These are phyloP conservation scores for Cydia fagiglandana DNA, from an alignment of 1,140 invertebrate genomes.

Conservation along the genomic window DNA sequence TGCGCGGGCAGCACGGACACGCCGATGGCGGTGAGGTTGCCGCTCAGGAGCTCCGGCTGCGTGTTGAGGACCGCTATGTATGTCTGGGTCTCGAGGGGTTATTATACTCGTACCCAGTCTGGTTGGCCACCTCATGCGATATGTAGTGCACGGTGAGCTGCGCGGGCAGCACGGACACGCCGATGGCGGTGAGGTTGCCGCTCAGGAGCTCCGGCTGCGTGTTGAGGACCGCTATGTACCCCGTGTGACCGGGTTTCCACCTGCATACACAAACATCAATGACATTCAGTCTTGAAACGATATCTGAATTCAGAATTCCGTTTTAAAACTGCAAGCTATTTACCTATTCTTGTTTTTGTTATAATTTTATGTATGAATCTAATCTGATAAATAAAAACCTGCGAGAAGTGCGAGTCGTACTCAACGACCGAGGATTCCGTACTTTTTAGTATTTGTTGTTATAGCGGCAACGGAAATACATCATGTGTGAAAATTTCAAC, in stretches of 20 bases:
- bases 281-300: too few relatives aligned
- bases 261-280: conserved; percentile 36
- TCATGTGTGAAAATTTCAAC: too few relatives aligned
- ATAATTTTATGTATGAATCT: too few relatives aligned
- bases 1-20: conserved; percentile 40
- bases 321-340: too few relatives aligned
- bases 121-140: conserved; percentile 36
- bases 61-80: conserved; percentile 53
- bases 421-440: too few relatives aligned
- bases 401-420: too few relatives aligned
- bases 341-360: too few relatives aligned
- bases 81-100: too few relatives aligned
- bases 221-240: conserved; percentile 60
- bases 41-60: conserved; percentile 38
- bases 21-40: conserved; percentile 43
- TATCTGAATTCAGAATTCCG: too few relatives aligned
- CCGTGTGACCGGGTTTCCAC: conserved; percentile 58
- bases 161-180: conserved; percentile 39
- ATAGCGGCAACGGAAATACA: too few relatives aligned
- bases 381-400: too few relatives aligned
- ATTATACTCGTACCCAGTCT: conserved; percentile 41
- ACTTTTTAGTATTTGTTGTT: too few relatives aligned
- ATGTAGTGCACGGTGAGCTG: conserved; percentile 49
- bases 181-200: conserved; percentile 46
- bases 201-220: conserved; percentile 35